A percentile compares a stretch with the other conserved stretches of the same genome.
Conservation (phyloP, 2,888 invertebrate species). For the Cataglyphis cursor region DNA sequence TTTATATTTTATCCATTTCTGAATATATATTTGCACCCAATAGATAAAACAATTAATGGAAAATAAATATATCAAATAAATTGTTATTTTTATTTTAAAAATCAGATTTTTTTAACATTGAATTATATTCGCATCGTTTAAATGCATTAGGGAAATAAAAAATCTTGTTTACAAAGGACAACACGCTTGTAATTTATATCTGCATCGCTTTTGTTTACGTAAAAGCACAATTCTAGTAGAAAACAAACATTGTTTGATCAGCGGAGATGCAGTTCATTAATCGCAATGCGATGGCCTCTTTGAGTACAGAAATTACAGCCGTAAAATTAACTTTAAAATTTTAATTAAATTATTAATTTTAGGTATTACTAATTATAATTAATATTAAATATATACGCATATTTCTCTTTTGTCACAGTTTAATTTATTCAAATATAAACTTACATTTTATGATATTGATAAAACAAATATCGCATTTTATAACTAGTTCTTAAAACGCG, state of each 20-base stretch:
- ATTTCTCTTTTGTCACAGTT: neutral
- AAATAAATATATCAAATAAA: conserved; percentile 11
- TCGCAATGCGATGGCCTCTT: conserved; percentile 18
- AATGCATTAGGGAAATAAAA: conserved; percentile 38
- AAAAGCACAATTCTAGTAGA: conserved; percentile 18
- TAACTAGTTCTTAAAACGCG: neutral
- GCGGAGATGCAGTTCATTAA: conserved; percentile 19
- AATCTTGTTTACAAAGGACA: conserved; percentile 20
- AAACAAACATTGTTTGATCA: conserved; percentile 32
- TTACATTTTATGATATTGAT: neutral
- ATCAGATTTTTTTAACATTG: neutral
- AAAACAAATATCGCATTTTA: neutral
- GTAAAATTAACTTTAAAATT: neutral
- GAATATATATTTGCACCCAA: neutral
- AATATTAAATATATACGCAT: neutral
- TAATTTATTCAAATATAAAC: neutral
- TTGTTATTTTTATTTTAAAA: neutral
- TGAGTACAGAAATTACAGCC: neutral
- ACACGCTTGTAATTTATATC: conserved; percentile 40
- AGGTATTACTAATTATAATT: neutral
- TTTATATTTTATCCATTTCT: neutral
- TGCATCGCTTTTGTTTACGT: conserved; percentile 22
- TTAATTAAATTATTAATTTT: neutral
- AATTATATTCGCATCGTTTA: conserved; percentile 20
- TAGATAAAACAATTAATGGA: neutral